A percentile compares a stretch with the other conserved stretches of the same genome.
These are phyloP conservation scores for Sisyra nigra DNA, from an alignment of 2,888 invertebrate genomes.

Conservation along the genomic window DNA sequence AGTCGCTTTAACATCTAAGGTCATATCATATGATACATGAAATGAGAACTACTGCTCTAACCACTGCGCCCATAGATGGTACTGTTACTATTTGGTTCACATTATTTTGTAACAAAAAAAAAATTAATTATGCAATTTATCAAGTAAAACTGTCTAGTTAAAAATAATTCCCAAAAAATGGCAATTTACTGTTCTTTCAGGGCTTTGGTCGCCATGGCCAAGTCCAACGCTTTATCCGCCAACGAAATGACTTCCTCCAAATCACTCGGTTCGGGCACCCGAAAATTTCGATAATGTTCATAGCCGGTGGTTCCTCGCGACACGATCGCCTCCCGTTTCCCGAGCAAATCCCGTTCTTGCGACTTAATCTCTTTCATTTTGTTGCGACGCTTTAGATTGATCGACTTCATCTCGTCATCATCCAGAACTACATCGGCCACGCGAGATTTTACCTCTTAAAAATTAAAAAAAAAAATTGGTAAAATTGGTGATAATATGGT, in stretches of 20 bases:
- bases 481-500: neutral
- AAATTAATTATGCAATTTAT: too few relatives aligned
- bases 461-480: neutral
- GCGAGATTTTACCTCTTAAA: neutral
- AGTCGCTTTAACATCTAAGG: too few relatives aligned
- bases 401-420: constrained; percentile 13
- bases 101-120: too few relatives aligned
- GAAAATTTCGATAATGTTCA: constrained; percentile 26
- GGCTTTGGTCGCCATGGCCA: constrained; percentile 32
- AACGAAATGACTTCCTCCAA: constrained; percentile 26
- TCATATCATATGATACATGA: too few relatives aligned
- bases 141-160: too few relatives aligned
- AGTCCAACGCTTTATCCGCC: constrained; percentile 31
- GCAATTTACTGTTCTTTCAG: constrained; percentile 29
- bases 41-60: too few relatives aligned
- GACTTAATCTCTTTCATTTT: constrained; percentile 26
- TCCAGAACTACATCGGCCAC: constrained; percentile 7
- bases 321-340: constrained; percentile 25
- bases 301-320: constrained; percentile 25
- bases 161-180: too few relatives aligned
- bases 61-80: too few relatives aligned
- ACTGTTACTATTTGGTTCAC: too few relatives aligned
- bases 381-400: constrained; percentile 19
- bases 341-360: constrained; percentile 22
- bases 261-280: constrained; percentile 23